These are phyloP conservation scores for Patella depressa DNA, from an alignment of 2,888 invertebrate species.

Conservation along the genomic window DNA sequence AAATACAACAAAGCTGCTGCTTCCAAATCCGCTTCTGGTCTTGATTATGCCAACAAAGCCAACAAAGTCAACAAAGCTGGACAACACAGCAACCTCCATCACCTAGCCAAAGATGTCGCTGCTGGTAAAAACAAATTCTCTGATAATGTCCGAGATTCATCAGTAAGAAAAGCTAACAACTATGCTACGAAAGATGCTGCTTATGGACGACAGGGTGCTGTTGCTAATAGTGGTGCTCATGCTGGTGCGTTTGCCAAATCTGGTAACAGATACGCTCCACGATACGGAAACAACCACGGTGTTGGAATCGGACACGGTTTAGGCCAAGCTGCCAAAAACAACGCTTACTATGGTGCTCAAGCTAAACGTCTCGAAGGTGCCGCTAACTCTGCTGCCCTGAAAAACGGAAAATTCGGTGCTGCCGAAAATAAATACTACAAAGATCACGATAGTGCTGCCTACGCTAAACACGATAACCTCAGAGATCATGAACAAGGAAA, in stretches of 20 bases:
- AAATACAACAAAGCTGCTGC: slow-evolving; percentile 33
- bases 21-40: slow-evolving; percentile 30
- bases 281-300: neutral
- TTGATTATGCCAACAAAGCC: slow-evolving; percentile 32
- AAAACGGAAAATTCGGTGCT: slow-evolving; percentile 5
- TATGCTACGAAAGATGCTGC: slow-evolving; percentile 33
- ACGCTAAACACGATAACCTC: slow-evolving; percentile 8
- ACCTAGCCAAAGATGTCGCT: slow-evolving; percentile 28
- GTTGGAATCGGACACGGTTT: neutral
- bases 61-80: slow-evolving; percentile 33
- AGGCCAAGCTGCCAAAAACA: neutral
- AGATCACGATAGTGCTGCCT: slow-evolving; percentile 2
- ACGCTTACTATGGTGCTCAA: neutral
- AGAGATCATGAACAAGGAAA: slow-evolving; percentile 10
- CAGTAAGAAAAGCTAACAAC: slow-evolving; percentile 31
- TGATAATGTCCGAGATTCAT: slow-evolving; percentile 30
- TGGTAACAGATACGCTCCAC: neutral
- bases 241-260: slow-evolving; percentile 17
- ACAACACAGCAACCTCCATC: slow-evolving; percentile 28
- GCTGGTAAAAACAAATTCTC: slow-evolving; percentile 31
- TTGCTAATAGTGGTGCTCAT: slow-evolving; percentile 25
- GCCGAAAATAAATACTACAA: slow-evolving; percentile 7
- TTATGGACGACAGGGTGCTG: slow-evolving; percentile 30
- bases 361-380: neutral
- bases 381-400: neutral